Evolutionary conservation across 2,113 vertebrate species (phyloP), one percentile per base, ranked within the genome.

Genomic region (Ivindomyrus marchei): DNA sequence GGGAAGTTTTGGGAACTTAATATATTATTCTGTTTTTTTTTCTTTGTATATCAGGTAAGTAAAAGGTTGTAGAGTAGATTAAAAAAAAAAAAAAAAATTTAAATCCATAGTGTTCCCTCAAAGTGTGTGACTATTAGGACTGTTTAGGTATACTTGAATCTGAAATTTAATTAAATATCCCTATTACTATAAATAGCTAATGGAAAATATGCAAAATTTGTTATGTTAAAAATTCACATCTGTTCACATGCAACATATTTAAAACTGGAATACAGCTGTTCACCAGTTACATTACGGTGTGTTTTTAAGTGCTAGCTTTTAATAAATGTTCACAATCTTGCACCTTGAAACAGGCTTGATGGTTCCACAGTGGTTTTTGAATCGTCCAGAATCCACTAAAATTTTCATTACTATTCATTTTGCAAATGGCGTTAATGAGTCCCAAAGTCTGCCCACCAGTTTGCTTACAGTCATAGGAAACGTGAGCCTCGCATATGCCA

Each of bases 41-140:
- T n/a, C 87, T 88, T 21, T 88, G 56, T 62, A 46, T 52, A 87
- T 87, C 50, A 19, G 27, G 49, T 87, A 87, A 53, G 46, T 87
- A 87, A 53, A 52, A 53, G 27, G 46, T 36, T 53, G 50, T 87
- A n/a, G n/a, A 3, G 2, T 87, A 46, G 50, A 47, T 87, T 11
- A 27, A 31, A 1, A 39, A 39, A 39, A 2, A 2, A 39, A 39
- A 39, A 39, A 39, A 1, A 36, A 1, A 1, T 36, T 36, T 1
- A 52, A 85, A 85, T 46, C 80, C 80, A 10, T 39, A 46, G 36
- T 84, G 19, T 47, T 85, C 45, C 62, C 21, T 42, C 31, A 39
- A 19, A 42, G 36, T 80, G 74, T 87, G 27, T 87, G 49, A 27
- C 49, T 87, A 36, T 39, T 36, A 19, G n/a, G 85, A 21, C 17